Evolutionary conservation across 2,113 vertebrate species (phyloP), one percentile per base, ranked within the genome.

Genomic region (Cyrtonyx montezumae): DNA sequence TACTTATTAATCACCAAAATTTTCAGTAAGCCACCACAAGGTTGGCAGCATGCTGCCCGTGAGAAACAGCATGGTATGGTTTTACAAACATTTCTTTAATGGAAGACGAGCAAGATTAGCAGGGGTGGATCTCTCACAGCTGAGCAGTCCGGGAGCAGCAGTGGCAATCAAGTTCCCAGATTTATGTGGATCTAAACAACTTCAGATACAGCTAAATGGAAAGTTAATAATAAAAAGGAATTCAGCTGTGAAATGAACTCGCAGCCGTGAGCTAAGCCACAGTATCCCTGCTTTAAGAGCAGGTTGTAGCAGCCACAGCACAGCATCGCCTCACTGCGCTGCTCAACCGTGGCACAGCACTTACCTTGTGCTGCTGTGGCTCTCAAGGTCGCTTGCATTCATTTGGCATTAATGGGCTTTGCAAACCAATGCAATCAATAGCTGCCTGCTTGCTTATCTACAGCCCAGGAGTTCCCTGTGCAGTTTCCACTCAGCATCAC

Each of bases 241-340:
- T 92, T 95, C 91, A 93, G 68, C 96, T 95, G 95, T 96, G 96
- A 96, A 96, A 96, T 96, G 94, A 93, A 85, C 75, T 85, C 93
- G 42, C 51, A 93, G 84, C 79, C 92, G 92, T 75, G 63, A 92
- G 51, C 81, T 87, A 83, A 87, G 68, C 59, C 8, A 8, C 36
- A 4, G 13, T 55, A 84, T 82, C 43, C 43, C 36, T 48, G 17
- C 43, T 34, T 89, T 85, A 66, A 51, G 65, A 70, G 59, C 51
- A 2, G 67, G 46, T 19, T 4, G 68, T 37, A 61, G 79, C 45
- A 87, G 17, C 45, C 63, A 22, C 63, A 40, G 76, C 65, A 16
- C 16, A 4, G 17, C 76, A 77, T 58, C 8, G 56, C 9, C 37
- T 19, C 3, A 34, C 26, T 37, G 49, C 65, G 91, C 74, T 76